Evolutionary conservation across 2,888 invertebrate genomes (phyloP).

Genomic region (Andrena marginata): DNA sequence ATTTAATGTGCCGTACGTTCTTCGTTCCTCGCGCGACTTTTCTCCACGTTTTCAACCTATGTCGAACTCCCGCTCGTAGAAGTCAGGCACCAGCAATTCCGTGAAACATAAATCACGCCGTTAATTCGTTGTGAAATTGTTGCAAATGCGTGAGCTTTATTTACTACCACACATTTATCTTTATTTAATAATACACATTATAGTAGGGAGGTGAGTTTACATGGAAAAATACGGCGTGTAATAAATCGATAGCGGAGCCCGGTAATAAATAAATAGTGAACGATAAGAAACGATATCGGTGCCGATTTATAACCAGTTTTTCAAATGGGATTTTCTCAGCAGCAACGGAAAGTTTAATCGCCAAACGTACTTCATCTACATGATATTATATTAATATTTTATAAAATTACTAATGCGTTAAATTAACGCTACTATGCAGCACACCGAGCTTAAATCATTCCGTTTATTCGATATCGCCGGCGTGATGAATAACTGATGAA

Average conservation of each 20-base stretch:
- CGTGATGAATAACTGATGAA: background rate
- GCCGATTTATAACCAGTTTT: slow-evolving; percentile 25
- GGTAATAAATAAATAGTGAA: slow-evolving; percentile 34
- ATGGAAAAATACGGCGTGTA: background rate
- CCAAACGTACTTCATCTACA: background rate
- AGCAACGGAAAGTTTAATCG: background rate
- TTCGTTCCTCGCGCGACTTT: background rate
- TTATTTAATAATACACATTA: slow-evolving; percentile 35
- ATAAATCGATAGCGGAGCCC: slow-evolving; percentile 7
- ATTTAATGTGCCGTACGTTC: background rate
- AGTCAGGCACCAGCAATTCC: background rate
- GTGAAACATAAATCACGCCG: slow-evolving; percentile 1
- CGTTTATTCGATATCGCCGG: background rate
- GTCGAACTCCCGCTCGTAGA: background rate
- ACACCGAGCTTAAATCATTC: background rate
- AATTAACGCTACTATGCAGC: background rate
- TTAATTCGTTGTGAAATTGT: slow-evolving; percentile 23
- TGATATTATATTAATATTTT: background rate
- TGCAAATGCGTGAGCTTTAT: background rate
- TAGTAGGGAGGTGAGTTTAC: background rate
- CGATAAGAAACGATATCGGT: background rate
- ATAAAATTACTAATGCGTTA: background rate
- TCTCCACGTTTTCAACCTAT: background rate
- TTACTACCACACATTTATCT: slow-evolving; percentile 9
- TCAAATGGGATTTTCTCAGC: background rate